Percentiles rank a stretch among this genome's conserved stretches.
These are phyloP conservation scores for Hemiscyllium ocellatum DNA, from an alignment of 2,113 vertebrate genomes.

Conservation along the genomic window DNA sequence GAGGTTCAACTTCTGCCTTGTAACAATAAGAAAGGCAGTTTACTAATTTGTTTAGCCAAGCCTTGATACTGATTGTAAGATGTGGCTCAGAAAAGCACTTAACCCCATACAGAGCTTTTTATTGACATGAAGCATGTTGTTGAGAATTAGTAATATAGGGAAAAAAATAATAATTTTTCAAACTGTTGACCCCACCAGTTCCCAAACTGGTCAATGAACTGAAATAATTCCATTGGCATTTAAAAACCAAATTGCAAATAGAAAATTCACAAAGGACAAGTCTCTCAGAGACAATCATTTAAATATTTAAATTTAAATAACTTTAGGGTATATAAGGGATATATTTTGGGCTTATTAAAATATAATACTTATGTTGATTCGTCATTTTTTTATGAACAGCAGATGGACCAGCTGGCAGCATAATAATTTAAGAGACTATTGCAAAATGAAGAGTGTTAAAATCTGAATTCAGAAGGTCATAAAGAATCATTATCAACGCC, in stretches of 20 bases:
- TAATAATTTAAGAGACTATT: background rate
- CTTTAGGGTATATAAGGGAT: background rate
- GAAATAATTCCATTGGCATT: background rate
- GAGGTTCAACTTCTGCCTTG: no score
- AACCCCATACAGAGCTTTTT: no score
- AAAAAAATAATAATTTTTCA: background rate
- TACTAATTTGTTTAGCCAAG: no score
- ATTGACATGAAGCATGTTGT: background rate
- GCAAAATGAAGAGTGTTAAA: background rate
- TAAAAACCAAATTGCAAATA: background rate
- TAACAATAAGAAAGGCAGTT: no score
- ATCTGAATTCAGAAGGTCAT: background rate
- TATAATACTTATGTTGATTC: background rate
- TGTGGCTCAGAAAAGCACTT: no score
- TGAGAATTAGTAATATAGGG: background rate
- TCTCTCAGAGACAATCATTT: background rate
- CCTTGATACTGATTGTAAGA: no score
- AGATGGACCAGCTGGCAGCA: background rate
- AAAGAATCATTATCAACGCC: background rate
- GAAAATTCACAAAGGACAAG: background rate
- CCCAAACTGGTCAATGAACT: background rate
- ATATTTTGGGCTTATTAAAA: background rate
- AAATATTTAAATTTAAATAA: background rate
- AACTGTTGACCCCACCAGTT: background rate
- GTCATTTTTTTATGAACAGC: background rate